Conservation (phyloP, 2,888 invertebrate genomes). For the Drosophila histrio region DNA sequence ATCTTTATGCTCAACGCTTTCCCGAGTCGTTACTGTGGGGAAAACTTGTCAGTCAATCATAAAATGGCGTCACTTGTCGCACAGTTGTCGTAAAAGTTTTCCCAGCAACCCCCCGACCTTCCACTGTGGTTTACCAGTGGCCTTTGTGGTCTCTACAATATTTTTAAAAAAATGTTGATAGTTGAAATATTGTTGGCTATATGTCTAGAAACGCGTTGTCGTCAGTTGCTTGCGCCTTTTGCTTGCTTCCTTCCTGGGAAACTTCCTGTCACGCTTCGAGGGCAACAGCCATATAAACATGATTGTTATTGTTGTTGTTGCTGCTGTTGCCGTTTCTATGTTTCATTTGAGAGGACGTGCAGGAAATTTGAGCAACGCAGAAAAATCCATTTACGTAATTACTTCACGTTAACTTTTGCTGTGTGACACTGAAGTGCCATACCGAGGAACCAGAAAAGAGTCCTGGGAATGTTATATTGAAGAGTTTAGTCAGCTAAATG, state of each 20-base stretch:
- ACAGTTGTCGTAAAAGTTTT: slow-evolving; percentile 56
- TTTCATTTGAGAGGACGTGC: slow-evolving; percentile 64
- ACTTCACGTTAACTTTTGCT: slow-evolving; percentile 74
- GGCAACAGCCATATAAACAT: slow-evolving; percentile 70
- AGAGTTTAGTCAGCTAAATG: slow-evolving; percentile 38
- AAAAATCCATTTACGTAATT: slow-evolving; percentile 80
- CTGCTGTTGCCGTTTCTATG: slow-evolving; percentile 36
- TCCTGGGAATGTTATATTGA: slow-evolving; percentile 22
- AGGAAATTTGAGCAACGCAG: slow-evolving; percentile 77
- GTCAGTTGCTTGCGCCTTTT: slow-evolving; percentile 51
- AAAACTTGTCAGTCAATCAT: slow-evolving; percentile 64
- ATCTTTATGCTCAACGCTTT: slow-evolving; percentile 1
- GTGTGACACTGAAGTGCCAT: slow-evolving; percentile 28
- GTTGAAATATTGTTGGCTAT: slow-evolving; percentile 52
- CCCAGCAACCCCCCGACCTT: background rate
- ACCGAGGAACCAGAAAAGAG: background rate
- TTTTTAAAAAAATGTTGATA: slow-evolving; percentile 67
- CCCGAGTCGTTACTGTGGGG: background rate
- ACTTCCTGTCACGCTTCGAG: slow-evolving; percentile 77
- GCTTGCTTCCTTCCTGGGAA: slow-evolving; percentile 71
- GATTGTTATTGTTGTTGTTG: slow-evolving; percentile 33
- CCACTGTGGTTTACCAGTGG: background rate
- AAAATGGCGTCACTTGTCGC: slow-evolving; percentile 61
- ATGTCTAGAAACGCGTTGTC: slow-evolving; percentile 32
- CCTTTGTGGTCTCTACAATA: slow-evolving; percentile 49